Evolutionary conservation across 2,113 vertebrate genomes (phyloP), one percentile per base, ranked within the genome.

Genomic region (Oophaga pumilio): DNA sequence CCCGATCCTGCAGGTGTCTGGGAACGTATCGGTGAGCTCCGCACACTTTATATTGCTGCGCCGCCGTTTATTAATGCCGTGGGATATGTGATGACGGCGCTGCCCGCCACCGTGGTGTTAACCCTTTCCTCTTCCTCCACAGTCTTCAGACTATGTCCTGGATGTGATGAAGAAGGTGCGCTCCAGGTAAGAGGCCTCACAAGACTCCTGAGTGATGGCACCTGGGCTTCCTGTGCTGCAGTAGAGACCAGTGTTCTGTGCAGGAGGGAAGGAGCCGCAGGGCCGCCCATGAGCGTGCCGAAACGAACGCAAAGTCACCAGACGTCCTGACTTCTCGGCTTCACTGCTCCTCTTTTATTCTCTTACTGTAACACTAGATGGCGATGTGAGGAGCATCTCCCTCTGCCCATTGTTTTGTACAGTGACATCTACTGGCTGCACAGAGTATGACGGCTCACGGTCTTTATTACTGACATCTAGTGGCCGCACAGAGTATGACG

Each of bases 91-190:
- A 24, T 26, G 13, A 6, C 11, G 62, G 11, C 52, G 28, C 17
- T 24, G 83, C 28, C 53, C n/a, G 22, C 49, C 74, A n/a, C 12
- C 4, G 10, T 17, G 62, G 87, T 66, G 28, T 56, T 52, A 26
- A 53, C 22, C 53, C 71, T n/a, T 9, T 43, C 3, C 22, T 71
- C 59, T n/a, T 49, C 14, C 28, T 26, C n/a, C 68, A 20, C 22
- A 81, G 86, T 57, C 97, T 22, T 95, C 96, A 26, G 94, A 91
- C 0, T 98, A 99, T 0, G 95, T 99, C 18, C 91, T 99, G 15
- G 97, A 99, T 60, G 96, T 97, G 83, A 95, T 99, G 89, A 99
- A 95, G 94, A 98, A 98, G 88, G 96, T 99, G 91, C 94, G 93
- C 89, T 99, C 97, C 0, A 99, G 98, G 98, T 99, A 90, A 94